Evolutionary conservation across 23 tunicate species (phyloP).

Genomic region (Diplosoma virens): DNA sequence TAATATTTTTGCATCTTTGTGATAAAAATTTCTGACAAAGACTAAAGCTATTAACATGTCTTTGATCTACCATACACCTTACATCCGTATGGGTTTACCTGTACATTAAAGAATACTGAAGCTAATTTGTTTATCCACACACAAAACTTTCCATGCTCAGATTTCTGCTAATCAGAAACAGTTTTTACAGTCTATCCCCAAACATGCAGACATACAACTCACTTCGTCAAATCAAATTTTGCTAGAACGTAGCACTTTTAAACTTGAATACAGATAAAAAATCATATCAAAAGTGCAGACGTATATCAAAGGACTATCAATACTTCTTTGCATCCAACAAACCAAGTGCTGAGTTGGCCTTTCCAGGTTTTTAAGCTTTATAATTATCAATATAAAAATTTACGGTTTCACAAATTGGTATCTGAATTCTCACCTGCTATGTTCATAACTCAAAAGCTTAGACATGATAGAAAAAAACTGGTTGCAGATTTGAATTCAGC

Average conservation of each 20-base stretch:
- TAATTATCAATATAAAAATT: neutral
- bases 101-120: neutral
- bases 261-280: no score
- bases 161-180: neutral
- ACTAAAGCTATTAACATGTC: neutral
- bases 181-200: neutral
- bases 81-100: neutral
- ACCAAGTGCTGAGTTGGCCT: neutral
- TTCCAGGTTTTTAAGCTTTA: no score
- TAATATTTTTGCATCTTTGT: neutral
- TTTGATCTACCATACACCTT: neutral
- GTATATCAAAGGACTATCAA: neutral
- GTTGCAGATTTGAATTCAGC: no score
- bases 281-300: no score
- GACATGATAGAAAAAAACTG: neutral
- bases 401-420: neutral
- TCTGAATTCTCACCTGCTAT: neutral
- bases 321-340: neutral
- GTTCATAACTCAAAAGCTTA: neutral
- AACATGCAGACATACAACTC: no score
- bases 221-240: no score
- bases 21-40: neutral
- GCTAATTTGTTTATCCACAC: neutral
- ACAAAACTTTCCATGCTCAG: neutral
- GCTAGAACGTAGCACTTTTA: no score